Evolutionary conservation across 1,140 invertebrate species (phyloP), one percentile per base, ranked within the genome.

Genomic region (Augochlora pura): DNA sequence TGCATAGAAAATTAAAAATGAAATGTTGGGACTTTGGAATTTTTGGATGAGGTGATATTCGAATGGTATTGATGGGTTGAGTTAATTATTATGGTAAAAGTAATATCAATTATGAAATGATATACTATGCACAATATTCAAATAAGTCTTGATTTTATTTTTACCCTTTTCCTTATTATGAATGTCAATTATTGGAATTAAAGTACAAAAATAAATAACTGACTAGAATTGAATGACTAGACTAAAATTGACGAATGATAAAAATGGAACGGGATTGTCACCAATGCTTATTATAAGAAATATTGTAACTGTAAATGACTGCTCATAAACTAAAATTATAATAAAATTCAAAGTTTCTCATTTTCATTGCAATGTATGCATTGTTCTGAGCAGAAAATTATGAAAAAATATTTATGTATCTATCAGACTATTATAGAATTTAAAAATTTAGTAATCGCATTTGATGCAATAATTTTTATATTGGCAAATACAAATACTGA

Each of bases 1-100:
- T 88, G 83, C 80, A 83, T 75, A 85, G 54, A 85, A 74, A 74
- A 62, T 72, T 63, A 79, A 76, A 83, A 69, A 85, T 84, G 77
- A 82, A 84, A 82, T 74, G 52, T 69, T 57, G 74, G 60, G 69
- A 72, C 64, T 16, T 0, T 25, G 57, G 68, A 76, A 64, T 76
- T 77, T 65, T 74, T 81, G 71, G 81, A 80, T 68, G 67, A 39
- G 54, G 7, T 83, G 2, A 67, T 70, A 71, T 46, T 71, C 78
- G 49, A 82, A 79, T 32, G 77, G 79, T 80, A 66, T 60, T 3
- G 84, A 86, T 85, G 85, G 77, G 70, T 83, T 83, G 74, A 85
- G 69, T 81, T 78, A 52, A 52, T 80, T 42, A n/a, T 86, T 63
- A 46, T 42, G 71, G 52, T 49, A 62, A 68, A 86, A 69, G 32